Conservation (phyloP, 64 coral and sea anemone genomes). For the Montipora cactus region DNA sequence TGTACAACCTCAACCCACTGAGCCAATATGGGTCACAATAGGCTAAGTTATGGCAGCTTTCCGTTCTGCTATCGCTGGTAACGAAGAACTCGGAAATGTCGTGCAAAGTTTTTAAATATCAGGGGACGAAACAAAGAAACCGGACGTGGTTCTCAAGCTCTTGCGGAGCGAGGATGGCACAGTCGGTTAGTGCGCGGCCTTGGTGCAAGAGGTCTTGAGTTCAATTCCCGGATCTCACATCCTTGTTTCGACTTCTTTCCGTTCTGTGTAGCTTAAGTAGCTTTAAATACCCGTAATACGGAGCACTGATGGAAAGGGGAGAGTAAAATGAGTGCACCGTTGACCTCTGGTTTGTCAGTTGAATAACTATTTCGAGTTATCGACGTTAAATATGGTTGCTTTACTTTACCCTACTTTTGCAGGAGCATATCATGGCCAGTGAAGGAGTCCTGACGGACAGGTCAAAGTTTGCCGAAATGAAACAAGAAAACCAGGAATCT, state of each 20-base stretch:
- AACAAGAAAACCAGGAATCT: conserved; percentile 59
- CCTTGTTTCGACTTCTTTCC: too few relatives aligned
- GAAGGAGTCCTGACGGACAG: conserved; percentile 59
- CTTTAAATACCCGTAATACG: too few relatives aligned
- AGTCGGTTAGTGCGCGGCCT: too few relatives aligned
- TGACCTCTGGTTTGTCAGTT: too few relatives aligned
- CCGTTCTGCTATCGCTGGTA: conserved; percentile 51
- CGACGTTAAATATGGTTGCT: too few relatives aligned
- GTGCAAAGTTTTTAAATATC: conserved; percentile 46
- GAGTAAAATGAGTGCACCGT: too few relatives aligned
- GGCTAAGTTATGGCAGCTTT: conserved; percentile 54
- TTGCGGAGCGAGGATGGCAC: too few relatives aligned
- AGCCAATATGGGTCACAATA: conserved; percentile 25
- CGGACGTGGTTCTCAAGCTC: conserved; percentile 38
- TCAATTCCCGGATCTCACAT: too few relatives aligned
- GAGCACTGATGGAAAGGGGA: too few relatives aligned
- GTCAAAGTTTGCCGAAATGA: conserved; percentile 68
- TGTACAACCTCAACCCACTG: background rate
- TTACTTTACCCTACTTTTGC: background rate
- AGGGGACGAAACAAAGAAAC: conserved; percentile 38
- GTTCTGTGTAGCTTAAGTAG: too few relatives aligned
- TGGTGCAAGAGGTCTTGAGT: too few relatives aligned
- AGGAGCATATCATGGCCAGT: conserved; percentile 54
- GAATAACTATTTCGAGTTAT: too few relatives aligned
- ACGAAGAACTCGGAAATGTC: conserved; percentile 47